Evolutionary conservation across 2,888 invertebrate genomes (phyloP).

Genomic region (Pristionchus arcanus): DNA sequence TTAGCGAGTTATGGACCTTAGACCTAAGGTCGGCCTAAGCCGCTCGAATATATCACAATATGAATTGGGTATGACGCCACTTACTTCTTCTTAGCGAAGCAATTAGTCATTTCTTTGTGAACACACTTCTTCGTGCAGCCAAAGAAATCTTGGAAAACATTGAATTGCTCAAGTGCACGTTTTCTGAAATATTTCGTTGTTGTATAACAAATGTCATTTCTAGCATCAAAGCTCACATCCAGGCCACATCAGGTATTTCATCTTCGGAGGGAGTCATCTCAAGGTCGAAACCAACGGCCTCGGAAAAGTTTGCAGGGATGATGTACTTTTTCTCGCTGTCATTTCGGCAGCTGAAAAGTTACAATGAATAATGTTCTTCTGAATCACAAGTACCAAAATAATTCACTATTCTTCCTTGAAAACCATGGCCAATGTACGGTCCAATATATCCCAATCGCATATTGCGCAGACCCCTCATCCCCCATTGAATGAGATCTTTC

Average conservation of each 20-base stretch:
- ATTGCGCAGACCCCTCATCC: too few relatives aligned
- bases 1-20: too few relatives aligned
- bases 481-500: too few relatives aligned
- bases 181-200: not conserved
- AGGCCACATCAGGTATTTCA: not conserved
- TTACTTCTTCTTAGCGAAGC: constrained; percentile 8
- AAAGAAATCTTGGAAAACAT: constrained; percentile 39
- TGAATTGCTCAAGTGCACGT: constrained; percentile 26
- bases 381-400: too few relatives aligned
- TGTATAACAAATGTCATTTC: not conserved
- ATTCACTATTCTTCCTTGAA: too few relatives aligned
- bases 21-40: too few relatives aligned
- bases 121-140: constrained; percentile 34
- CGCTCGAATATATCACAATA: too few relatives aligned
- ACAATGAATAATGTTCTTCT: too few relatives aligned
- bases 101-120: constrained; percentile 18
- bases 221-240: not conserved
- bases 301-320: constrained; percentile 20
- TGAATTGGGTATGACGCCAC: not conserved
- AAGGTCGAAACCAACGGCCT: not conserved
- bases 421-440: too few relatives aligned
- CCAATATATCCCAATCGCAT: too few relatives aligned
- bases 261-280: not conserved
- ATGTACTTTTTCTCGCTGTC: not conserved
- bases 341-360: not conserved